A percentile compares a stretch with the other conserved stretches of the same genome.
Evolutionary conservation across 2,888 invertebrate genomes (phyloP).

Genomic region (Pogonocherus hispidulus): DNA sequence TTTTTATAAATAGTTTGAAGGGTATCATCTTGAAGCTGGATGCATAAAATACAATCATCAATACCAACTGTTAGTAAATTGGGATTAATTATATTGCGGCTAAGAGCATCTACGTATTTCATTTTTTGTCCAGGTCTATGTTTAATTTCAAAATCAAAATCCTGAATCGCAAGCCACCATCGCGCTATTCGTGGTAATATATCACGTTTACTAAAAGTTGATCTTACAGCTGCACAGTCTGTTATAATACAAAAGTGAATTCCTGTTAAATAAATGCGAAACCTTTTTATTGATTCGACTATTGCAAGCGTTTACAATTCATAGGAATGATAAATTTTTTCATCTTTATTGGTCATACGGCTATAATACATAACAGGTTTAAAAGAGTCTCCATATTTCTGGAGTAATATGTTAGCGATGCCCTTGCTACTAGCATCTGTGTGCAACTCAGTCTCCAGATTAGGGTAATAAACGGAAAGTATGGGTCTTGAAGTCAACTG

Average conservation of each 20-base stretch:
- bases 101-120: constrained; percentile 48
- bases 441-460: constrained; percentile 36
- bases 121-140: constrained; percentile 43
- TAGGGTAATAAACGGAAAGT: constrained; percentile 22
- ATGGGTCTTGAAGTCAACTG: constrained; percentile 43
- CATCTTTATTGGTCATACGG: constrained; percentile 29
- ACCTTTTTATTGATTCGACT: constrained; percentile 46
- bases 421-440: constrained; percentile 35
- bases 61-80: background rate
- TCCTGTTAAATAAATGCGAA: constrained; percentile 43
- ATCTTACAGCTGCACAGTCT: constrained; percentile 47
- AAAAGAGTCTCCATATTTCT: constrained; percentile 4
- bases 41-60: constrained; percentile 37
- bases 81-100: constrained; percentile 41
- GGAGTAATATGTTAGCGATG: constrained; percentile 31
- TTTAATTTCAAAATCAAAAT: constrained; percentile 44
- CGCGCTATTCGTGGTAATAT: constrained; percentile 35
- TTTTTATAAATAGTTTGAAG: constrained; percentile 26
- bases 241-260: constrained; percentile 45
- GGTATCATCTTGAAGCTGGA: constrained; percentile 44
- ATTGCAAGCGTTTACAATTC: constrained; percentile 51
- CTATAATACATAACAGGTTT: constrained; percentile 43
- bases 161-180: constrained; percentile 49
- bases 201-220: constrained; percentile 37
- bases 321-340: constrained; percentile 44